Evolutionary conservation across 1,140 invertebrate species (phyloP).

Genomic region (Lasioglossum albipes): DNA sequence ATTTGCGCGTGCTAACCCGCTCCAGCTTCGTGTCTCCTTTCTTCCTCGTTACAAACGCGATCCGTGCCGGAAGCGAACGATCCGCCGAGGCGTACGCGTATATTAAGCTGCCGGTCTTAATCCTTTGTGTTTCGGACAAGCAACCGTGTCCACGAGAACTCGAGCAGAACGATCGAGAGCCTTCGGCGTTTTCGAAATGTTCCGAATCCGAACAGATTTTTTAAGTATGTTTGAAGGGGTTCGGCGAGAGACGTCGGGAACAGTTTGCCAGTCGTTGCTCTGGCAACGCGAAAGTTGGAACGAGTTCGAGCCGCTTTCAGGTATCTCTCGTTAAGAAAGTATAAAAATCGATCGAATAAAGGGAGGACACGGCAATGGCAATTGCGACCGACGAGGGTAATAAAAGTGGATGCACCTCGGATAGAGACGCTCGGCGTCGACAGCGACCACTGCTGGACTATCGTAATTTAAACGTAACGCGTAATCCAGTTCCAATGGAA

Average conservation of each 20-base stretch:
- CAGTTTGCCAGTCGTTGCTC: neutral
- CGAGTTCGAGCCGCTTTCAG: neutral
- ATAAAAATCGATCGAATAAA: constrained; percentile 3
- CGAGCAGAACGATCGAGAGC: too few relatives aligned
- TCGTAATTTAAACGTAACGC: constrained; percentile 58
- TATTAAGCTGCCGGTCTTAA: too few relatives aligned
- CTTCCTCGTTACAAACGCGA: neutral
- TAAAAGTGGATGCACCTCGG: neutral
- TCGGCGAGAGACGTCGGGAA: neutral
- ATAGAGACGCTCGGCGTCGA: constrained; percentile 11
- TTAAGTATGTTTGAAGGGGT: too few relatives aligned
- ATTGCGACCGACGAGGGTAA: neutral
- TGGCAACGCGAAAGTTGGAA: neutral
- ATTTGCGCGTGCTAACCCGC: neutral
- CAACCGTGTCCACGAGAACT: too few relatives aligned
- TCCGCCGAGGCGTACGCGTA: neutral
- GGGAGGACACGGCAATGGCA: neutral
- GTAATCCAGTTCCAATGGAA: constrained; percentile 48
- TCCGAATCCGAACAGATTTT: too few relatives aligned
- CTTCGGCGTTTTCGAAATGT: too few relatives aligned
- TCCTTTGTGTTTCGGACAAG: too few relatives aligned
- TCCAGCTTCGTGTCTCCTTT: neutral
- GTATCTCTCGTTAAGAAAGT: constrained; percentile 9
- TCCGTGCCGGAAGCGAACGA: neutral
- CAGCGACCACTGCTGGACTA: neutral